Conservation (phyloP, 2,797 vertebrate genomes). For the Lacerta viridis region DNA sequence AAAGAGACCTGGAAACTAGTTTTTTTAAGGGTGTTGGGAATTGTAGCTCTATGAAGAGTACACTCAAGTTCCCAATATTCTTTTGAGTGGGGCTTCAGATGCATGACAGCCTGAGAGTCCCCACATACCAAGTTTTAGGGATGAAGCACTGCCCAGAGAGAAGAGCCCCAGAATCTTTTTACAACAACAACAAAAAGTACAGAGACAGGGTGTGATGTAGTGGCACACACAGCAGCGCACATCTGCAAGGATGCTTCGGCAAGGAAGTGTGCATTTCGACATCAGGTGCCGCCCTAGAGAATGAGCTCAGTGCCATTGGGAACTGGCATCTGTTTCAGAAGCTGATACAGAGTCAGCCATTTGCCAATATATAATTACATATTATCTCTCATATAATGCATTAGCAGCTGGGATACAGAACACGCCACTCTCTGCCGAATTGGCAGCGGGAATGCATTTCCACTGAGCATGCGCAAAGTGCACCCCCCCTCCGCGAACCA, state of each 20-base stretch:
- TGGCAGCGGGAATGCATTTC: not conserved
- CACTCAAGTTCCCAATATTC: too few species aligned
- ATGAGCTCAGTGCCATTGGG: not conserved
- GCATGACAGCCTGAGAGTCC: not conserved
- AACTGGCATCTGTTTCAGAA: conserved; percentile 7
- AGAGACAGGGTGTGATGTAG: not conserved
- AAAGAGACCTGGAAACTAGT: too few species aligned
- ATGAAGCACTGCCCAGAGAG: not conserved
- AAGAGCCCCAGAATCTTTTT: not conserved
- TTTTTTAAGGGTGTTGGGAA: too few species aligned
- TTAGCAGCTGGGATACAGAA: conserved; percentile 30
- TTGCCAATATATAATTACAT: conserved; percentile 22
- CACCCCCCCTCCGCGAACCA: not conserved
- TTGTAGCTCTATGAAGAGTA: too few species aligned
- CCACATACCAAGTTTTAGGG: too few species aligned
- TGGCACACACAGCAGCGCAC: not conserved
- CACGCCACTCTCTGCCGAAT: not conserved
- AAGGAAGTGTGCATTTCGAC: not conserved
- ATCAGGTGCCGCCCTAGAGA: not conserved
- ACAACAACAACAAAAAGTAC: not conserved
- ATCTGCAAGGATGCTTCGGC: not conserved
- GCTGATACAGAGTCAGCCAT: not conserved
- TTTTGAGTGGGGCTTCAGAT: too few species aligned
- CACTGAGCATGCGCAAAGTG: conserved; percentile 26
- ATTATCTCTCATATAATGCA: conserved; percentile 32